Conservation (phyloP, 2,113 vertebrate genomes). For the Rafetus swinhoei region DNA sequence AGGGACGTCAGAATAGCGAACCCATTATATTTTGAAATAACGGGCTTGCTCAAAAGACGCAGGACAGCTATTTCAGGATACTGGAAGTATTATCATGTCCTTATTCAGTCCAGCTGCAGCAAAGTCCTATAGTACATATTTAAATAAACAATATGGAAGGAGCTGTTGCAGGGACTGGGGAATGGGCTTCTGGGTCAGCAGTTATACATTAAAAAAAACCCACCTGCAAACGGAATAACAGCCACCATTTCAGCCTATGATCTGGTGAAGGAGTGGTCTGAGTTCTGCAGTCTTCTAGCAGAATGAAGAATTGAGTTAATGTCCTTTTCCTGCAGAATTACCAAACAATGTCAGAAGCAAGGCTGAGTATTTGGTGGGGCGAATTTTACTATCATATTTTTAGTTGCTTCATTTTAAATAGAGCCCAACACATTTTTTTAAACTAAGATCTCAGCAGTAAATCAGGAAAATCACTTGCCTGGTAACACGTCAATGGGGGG, state of each 20-base stretch:
- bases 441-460: background rate
- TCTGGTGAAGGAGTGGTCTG: background rate
- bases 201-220: background rate
- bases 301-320: background rate
- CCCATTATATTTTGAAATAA: too few relatives aligned
- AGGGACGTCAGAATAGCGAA: too few relatives aligned
- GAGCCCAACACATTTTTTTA: background rate
- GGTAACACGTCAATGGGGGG: background rate
- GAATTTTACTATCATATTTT: background rate
- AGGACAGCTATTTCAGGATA: too few relatives aligned
- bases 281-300: background rate
- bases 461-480: background rate
- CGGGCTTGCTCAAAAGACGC: too few relatives aligned
- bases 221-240: background rate
- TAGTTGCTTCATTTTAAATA: background rate
- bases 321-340: background rate
- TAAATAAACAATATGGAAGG: background rate
- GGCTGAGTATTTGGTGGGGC: background rate
- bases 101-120: background rate
- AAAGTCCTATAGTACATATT: background rate
- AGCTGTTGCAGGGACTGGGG: background rate
- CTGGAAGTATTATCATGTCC: background rate
- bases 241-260: too few relatives aligned
- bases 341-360: background rate
- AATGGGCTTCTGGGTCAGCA: background rate